phyloP scores from a whole-genome alignment of 2,797 vertebrate genomes.

The Xiphophorus birchmanni region DNA sequence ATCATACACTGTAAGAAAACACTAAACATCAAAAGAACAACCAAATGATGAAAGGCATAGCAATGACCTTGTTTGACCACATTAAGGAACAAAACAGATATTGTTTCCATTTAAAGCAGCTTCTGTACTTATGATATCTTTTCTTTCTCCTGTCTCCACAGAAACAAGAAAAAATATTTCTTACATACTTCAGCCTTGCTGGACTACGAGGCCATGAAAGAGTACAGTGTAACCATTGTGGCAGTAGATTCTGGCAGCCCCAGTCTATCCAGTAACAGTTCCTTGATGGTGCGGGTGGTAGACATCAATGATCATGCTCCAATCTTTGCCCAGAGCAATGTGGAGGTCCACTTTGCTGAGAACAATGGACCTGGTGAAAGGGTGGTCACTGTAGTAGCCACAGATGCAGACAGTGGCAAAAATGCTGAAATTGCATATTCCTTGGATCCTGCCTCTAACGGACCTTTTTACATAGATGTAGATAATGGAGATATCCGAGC shows the following conservation, averaged over 20 bases:
- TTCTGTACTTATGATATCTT: constrained; percentile 15
- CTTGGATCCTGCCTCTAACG: constrained; percentile 82
- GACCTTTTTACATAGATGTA: constrained; percentile 90
- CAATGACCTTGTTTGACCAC: neutral
- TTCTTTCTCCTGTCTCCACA: constrained; percentile 50
- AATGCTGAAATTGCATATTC: constrained; percentile 93
- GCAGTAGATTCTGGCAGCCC: constrained; percentile 96
- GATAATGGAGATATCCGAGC: constrained; percentile 92
- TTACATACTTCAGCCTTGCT: constrained; percentile 93
- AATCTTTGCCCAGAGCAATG: constrained; percentile 86
- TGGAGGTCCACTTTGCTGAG: constrained; percentile 93
- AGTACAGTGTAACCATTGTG: constrained; percentile 94
- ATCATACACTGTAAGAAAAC: neutral
- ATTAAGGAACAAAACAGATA: neutral
- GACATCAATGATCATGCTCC: constrained; percentile 97
- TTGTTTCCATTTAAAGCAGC: neutral
- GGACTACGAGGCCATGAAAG: constrained; percentile 92
- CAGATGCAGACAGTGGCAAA: constrained; percentile 92
- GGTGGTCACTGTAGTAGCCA: constrained; percentile 90
- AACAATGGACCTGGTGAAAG: constrained; percentile 92
- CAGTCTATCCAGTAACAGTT: constrained; percentile 95
- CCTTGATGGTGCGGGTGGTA: constrained; percentile 90
- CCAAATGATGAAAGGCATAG: neutral
- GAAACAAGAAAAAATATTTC: constrained; percentile 97
- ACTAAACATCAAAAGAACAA: constrained; percentile 13